Conservation (phyloP, 1,140 invertebrate species). For the Hesperophylax magnus region DNA sequence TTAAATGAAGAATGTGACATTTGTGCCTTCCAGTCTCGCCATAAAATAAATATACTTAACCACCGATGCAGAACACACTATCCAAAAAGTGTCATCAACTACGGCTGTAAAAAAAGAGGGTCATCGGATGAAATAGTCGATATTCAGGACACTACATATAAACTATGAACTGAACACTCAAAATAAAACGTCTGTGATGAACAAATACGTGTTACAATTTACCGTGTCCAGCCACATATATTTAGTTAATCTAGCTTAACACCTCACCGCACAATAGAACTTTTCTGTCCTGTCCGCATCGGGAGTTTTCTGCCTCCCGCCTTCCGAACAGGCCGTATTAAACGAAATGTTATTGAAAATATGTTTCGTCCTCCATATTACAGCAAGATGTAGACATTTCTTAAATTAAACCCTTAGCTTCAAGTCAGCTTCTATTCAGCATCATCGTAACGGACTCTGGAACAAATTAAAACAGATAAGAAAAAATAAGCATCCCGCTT, state of each 20-base stretch:
- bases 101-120: no score
- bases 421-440: constrained; percentile 38
- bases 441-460: constrained; percentile 54
- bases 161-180: not conserved
- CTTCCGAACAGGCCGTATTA: not conserved
- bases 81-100: no score
- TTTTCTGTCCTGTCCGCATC: not conserved
- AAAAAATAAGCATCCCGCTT: not conserved
- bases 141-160: no score
- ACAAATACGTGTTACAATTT: constrained; percentile 20
- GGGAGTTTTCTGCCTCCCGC: no score
- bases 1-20: no score
- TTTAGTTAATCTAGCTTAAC: constrained; percentile 14
- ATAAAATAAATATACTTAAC: no score
- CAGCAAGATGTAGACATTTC: not conserved
- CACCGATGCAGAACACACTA: no score
- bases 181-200: not conserved
- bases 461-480: constrained; percentile 28
- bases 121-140: no score
- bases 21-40: no score
- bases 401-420: constrained; percentile 10
- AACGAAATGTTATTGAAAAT: constrained; percentile 12
- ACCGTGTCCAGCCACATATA: constrained; percentile 31
- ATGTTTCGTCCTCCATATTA: not conserved
- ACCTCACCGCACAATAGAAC: not conserved